Conservation (phyloP, 2,113 vertebrate species). For the Spea bombifrons region DNA sequence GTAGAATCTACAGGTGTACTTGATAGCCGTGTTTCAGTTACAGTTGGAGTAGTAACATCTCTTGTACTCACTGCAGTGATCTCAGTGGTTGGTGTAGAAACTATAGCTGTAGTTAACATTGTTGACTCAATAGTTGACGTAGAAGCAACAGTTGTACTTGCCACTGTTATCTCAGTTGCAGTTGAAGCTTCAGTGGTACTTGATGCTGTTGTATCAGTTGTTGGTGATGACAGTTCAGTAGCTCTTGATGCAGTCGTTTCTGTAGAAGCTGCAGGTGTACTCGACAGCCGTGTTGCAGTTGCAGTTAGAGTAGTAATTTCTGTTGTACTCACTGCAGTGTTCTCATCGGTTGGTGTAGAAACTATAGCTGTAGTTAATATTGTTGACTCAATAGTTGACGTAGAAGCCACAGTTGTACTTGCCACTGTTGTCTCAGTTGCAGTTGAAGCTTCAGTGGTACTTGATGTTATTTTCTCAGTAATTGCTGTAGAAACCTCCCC, state of each 20-base stretch:
- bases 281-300: neutral
- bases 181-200: neutral
- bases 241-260: neutral
- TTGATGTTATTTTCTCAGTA: too few species aligned
- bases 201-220: neutral
- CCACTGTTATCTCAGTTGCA: too few species aligned
- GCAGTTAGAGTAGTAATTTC: neutral
- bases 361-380: neutral
- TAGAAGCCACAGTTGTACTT: neutral
- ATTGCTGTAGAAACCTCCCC: too few species aligned
- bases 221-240: neutral
- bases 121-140: neutral
- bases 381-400: neutral
- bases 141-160: neutral
- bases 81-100: too few species aligned
- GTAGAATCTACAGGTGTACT: neutral
- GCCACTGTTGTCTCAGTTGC: too few species aligned
- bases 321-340: neutral
- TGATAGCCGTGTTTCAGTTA: neutral
- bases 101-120: neutral
- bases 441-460: too few species aligned
- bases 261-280: neutral
- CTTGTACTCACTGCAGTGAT: neutral
- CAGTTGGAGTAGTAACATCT: neutral
- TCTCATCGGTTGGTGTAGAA: neutral